These are phyloP conservation scores for Calidris pygmaea DNA, from an alignment of 2,113 vertebrate species.

Conservation along the genomic window DNA sequence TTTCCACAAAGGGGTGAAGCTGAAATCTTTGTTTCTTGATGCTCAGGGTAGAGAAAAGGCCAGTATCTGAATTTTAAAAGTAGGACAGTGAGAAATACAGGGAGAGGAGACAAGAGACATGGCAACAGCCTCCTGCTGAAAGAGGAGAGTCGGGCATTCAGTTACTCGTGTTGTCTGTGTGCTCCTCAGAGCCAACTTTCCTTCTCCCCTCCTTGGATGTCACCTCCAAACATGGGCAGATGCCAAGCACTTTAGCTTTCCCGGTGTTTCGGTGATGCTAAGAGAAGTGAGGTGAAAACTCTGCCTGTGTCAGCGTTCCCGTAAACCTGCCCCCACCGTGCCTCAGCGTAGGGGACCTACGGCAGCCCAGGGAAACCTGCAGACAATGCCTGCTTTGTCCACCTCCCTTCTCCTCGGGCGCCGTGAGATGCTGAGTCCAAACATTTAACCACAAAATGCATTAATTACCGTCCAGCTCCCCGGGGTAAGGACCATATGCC, in stretches of 20 bases:
- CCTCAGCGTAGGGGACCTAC: background rate
- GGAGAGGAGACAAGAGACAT: background rate
- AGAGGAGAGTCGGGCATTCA: background rate
- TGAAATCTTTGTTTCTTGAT: background rate
- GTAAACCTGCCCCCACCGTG: background rate
- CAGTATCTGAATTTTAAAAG: background rate
- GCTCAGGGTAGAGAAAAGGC: background rate
- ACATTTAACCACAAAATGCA: slow-evolving; percentile 30
- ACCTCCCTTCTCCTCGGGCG: background rate
- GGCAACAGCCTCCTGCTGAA: background rate
- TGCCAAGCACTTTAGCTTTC: background rate
- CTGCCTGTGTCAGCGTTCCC: background rate
- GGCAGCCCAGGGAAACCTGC: background rate
- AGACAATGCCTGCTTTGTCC: slow-evolving; percentile 51
- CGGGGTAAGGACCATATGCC: background rate
- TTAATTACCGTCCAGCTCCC: slow-evolving; percentile 39
- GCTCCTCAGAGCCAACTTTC: background rate
- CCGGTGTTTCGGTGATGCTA: background rate
- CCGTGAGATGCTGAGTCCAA: slow-evolving; percentile 21
- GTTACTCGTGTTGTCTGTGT: background rate
- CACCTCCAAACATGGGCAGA: background rate
- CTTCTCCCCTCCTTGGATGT: background rate
- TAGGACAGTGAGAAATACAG: background rate
- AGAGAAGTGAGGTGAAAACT: background rate
- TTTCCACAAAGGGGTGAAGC: background rate